Conservation (phyloP, 2,888 invertebrate species). For the Cyclophora albipunctata region DNA sequence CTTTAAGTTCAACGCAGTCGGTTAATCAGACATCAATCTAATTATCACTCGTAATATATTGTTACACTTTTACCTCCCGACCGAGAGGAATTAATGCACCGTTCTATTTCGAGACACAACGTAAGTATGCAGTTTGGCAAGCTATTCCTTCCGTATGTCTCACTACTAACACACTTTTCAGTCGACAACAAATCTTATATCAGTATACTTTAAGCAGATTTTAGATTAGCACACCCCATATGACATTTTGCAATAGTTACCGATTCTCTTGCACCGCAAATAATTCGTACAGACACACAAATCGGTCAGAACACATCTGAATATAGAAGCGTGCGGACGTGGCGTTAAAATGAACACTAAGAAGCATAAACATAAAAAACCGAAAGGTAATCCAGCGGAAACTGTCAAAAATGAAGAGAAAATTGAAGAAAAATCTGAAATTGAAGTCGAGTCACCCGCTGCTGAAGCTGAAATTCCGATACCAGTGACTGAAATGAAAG, state of each 20-base stretch:
- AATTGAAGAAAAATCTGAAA: slow-evolving; percentile 21
- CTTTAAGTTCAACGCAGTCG: background rate
- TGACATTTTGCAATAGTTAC: slow-evolving; percentile 54
- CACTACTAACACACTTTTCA: slow-evolving; percentile 8
- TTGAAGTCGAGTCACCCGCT: slow-evolving; percentile 15
- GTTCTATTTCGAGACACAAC: slow-evolving; percentile 27
- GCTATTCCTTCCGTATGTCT: slow-evolving; percentile 36
- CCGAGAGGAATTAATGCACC: slow-evolving; percentile 10
- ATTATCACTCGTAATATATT: slow-evolving; percentile 1
- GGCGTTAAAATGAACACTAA: slow-evolving; percentile 49
- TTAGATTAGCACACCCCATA: too few relatives aligned
- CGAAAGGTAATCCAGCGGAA: slow-evolving; percentile 36
- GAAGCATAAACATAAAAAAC: slow-evolving; percentile 57
- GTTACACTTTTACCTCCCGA: slow-evolving; percentile 4
- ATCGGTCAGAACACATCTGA: slow-evolving; percentile 57
- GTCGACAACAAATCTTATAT: slow-evolving; percentile 10
- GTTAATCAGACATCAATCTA: background rate
- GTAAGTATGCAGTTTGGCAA: slow-evolving; percentile 40
- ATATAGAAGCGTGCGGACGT: slow-evolving; percentile 54
- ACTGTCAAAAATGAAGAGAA: slow-evolving; percentile 12
- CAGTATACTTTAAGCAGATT: too few relatives aligned
- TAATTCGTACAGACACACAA: slow-evolving; percentile 46
- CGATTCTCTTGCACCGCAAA: slow-evolving; percentile 51
- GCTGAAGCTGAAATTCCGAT: slow-evolving; percentile 14
- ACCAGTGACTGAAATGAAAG: slow-evolving; percentile 21